phyloP scores from a whole-genome alignment of 2,113 vertebrate genomes.

The Sebastes fasciatus region DNA sequence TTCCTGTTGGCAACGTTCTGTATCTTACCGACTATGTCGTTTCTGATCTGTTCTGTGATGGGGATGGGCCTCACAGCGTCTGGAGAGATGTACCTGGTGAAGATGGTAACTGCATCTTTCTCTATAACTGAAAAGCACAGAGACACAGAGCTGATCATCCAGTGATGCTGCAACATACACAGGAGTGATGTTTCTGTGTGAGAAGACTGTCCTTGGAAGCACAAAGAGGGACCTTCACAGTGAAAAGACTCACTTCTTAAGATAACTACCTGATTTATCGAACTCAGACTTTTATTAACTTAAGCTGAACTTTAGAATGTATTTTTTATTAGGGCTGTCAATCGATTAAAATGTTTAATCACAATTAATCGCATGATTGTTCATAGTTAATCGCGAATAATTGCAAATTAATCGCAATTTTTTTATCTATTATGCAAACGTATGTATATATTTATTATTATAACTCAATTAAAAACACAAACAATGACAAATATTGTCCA shows the following conservation, averaged over 20 bases:
- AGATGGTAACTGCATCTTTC: slow-evolving; percentile 96
- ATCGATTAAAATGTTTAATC: too few species aligned
- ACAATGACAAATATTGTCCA: too few species aligned
- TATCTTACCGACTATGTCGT: slow-evolving; percentile 95
- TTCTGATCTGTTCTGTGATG: slow-evolving; percentile 95
- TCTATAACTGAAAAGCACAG: slow-evolving; percentile 90
- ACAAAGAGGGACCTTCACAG: background rate
- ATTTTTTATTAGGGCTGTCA: too few species aligned
- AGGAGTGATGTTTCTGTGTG: background rate
- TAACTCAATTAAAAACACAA: too few species aligned
- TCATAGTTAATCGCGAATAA: too few species aligned
- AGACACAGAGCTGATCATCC: background rate
- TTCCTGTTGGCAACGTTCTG: too few species aligned
- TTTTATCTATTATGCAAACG: too few species aligned
- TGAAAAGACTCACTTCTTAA: background rate
- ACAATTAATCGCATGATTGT: too few species aligned
- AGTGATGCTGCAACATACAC: background rate
- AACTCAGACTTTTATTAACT: background rate
- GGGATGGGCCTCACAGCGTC: slow-evolving; percentile 96
- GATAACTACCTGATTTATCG: background rate
- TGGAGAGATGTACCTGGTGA: slow-evolving; percentile 98
- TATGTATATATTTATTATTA: too few species aligned
- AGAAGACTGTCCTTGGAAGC: background rate
- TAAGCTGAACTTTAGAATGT: background rate
- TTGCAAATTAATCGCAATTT: too few species aligned